Evolutionary conservation across 2,113 vertebrate genomes (phyloP), one percentile per base, ranked within the genome.

Genomic region (Cavia aperea): DNA sequence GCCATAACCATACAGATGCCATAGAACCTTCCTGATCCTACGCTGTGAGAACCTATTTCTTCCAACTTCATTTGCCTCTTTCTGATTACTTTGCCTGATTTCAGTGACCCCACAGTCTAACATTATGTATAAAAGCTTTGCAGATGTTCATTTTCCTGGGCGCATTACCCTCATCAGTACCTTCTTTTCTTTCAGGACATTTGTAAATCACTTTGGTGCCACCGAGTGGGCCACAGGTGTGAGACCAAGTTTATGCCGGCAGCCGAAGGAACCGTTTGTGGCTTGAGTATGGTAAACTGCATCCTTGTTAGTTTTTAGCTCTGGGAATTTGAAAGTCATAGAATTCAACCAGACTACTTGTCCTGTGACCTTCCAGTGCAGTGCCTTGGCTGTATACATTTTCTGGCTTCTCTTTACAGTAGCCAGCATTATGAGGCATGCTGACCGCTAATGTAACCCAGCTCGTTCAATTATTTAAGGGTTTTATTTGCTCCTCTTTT

Each of bases 171-270:
- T 96, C 7, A 93, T 84, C 26, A 90, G 54, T 87, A 96, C 89
- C 88, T 92, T 94, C 81, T 96, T 94, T 91, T 77, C 97, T 97
- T 97, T 83, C 97, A 99, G 99, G 99, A 99, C 97, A 99, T 99
- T 96, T 99, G 99, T 96, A 99, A 99, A 96, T 99, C 99, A 2
- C 98, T 99, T 88, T 99, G 99, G 99, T 99, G 99, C 96, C 99
- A 99, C 95, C 98, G 98, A 96, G 97, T 97, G 78, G 99, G 99
- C 14, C 99, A 99, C 63, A 98, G 99, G 58, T 99, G 99, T 77
- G 99, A 99, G 96, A 99, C 99, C 79, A 99, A 99, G 98, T 99
- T 99, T 96, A 99, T 99, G 99, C 99, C 99, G 0, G 99, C 99
- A 68, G 99, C 99, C 0, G 99, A 99, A 97, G 99, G 99, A 19